These are phyloP conservation scores for Arctopsyche grandis DNA, from an alignment of 1,140 invertebrate species.

Conservation along the genomic window DNA sequence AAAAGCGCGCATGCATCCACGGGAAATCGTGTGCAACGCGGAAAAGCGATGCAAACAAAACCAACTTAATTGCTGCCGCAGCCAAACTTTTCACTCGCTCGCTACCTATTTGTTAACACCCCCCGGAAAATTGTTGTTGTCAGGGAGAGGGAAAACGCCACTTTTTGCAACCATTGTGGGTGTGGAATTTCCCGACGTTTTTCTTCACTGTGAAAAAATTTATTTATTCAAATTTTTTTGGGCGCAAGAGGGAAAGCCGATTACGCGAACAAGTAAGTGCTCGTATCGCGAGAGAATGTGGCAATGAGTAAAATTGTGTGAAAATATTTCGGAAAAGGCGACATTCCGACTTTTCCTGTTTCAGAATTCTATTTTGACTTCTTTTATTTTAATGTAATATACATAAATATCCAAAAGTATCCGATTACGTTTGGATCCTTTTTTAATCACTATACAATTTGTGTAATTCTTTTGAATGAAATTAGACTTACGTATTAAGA, in stretches of 20 bases:
- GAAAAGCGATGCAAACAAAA: not conserved
- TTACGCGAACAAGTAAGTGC: not conserved
- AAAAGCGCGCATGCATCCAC: not conserved
- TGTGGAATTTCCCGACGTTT: not conserved
- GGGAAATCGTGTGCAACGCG: not conserved
- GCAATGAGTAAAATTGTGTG: too few relatives aligned
- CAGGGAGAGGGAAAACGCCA: not conserved
- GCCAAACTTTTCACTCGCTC: not conserved
- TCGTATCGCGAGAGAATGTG: too few relatives aligned
- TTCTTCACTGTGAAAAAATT: not conserved
- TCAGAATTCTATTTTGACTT: too few relatives aligned
- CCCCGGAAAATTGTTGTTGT: not conserved
- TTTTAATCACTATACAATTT: too few relatives aligned
- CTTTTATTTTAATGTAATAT: too few relatives aligned
- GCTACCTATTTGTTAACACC: not conserved
- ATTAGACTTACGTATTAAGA: too few relatives aligned
- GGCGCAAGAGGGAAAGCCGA: not conserved
- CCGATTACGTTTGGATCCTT: too few relatives aligned
- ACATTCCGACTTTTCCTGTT: too few relatives aligned
- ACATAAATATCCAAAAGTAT: too few relatives aligned
- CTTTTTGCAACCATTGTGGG: not conserved
- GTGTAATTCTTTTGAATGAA: too few relatives aligned
- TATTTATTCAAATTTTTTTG: conserved; percentile 6
- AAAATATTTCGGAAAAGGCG: too few relatives aligned
- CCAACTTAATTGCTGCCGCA: conserved; percentile 17